Percentiles rank a stretch among this genome's conserved stretches.
Evolutionary conservation across 1,140 invertebrate species (phyloP).

Genomic region (Cotesia typhae): DNA sequence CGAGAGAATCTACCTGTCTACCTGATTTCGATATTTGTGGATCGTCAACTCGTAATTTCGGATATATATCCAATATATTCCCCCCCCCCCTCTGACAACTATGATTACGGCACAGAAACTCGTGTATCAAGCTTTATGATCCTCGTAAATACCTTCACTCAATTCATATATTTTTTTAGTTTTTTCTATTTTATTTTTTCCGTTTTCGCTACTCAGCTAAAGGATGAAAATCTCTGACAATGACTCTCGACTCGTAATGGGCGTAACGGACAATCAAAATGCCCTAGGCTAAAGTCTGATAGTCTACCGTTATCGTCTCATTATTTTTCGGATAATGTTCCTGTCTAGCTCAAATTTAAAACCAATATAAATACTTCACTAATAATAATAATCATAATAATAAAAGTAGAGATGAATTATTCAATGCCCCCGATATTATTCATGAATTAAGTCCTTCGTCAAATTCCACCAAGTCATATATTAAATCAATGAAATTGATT

Average conservation of each 20-base stretch:
- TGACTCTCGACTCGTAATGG: neutral
- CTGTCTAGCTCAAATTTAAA: slow-evolving; percentile 1
- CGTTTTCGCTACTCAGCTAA: neutral
- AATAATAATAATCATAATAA: slow-evolving; percentile 2
- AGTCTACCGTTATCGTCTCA: neutral
- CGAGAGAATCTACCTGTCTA: neutral
- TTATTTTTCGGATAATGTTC: slow-evolving; percentile 8
- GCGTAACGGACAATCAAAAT: slow-evolving; percentile 10
- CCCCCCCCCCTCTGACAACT: neutral
- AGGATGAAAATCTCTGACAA: slow-evolving; percentile 20
- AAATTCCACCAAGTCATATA: slow-evolving; percentile 18
- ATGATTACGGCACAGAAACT: slow-evolving; percentile 7
- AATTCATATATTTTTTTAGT: slow-evolving; percentile 22
- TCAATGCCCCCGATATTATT: slow-evolving; percentile 23
- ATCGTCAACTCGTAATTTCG: neutral
- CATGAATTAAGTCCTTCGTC: neutral
- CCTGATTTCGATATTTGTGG: no score
- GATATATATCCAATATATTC: neutral
- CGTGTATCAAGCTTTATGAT: slow-evolving; percentile 29
- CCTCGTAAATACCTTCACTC: slow-evolving; percentile 28
- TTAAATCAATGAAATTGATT: slow-evolving; percentile 22
- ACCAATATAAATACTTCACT: slow-evolving; percentile 1
- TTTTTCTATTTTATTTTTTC: neutral
- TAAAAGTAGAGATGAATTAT: slow-evolving; percentile 24
- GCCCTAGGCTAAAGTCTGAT: slow-evolving; percentile 1